Base-by-base conservation (phyloP, 2,113 vertebrate species). In the Xerus inauris region DNA sequence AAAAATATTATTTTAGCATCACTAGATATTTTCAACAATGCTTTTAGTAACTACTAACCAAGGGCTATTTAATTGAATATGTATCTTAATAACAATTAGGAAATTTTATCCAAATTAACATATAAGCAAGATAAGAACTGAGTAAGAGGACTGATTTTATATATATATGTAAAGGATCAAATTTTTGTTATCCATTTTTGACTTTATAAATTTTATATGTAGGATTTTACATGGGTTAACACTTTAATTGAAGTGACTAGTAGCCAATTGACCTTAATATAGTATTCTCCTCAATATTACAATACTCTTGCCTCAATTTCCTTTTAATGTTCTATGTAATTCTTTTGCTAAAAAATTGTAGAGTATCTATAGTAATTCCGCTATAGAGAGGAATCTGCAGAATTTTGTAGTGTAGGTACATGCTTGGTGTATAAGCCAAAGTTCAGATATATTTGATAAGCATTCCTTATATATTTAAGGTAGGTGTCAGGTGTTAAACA, bases 271-370 rank as follows among this genome's bases (percentile, higher is more conserved):
- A 86, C 24, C 6, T 42, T 91, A 88, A 79, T 64, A 30, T 10
- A 76, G 0, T 67, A 49, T 86, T 88, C 92, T 81, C 38, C 40
- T 95, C 69, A 72, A 57, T 45, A 54, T 80, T 88, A 82, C 16
- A 14, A 54, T 67, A 77, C 10, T 79, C 3, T 77, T 91, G 14
- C 20, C 26, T 72, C 20, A 71, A 32, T 81, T 26, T 90, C 62
- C 4, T 77, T 95, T 77, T 59, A 82, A 89, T 80, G 54, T 57
- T 91, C 57, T 94, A 42, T 49, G 1, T 88, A 49, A 75, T 82
- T 89, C 20, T 95, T 96, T 96, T 76, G 54, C 30, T 88, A 72
- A 95, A 38, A 19, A 94, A 59, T 28, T 76, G 30, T 87, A 54
- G 17, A n/a, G 6, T 95, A 67, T 57, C 16, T 82, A 49, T 88